Evolutionary conservation across 2,797 vertebrate genomes (phyloP), one percentile per base, ranked within the genome.

Genomic region (Pteronotus mesoamericanus): DNA sequence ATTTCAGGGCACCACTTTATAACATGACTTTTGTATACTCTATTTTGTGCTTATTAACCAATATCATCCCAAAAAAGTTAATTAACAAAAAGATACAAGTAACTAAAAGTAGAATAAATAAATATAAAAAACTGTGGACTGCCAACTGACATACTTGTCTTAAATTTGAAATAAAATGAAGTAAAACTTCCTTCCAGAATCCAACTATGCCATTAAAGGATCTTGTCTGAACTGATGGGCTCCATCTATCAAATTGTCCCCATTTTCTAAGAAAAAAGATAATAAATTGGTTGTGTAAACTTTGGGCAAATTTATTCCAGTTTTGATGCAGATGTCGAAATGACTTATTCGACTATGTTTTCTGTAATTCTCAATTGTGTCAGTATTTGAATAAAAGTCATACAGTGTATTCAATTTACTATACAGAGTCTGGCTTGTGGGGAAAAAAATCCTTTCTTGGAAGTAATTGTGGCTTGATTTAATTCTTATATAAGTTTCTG

Each of bases 161-260:
- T 86, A 89, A 51, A 59, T 93, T 37, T 85, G 68, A 96, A 92
- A 68, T 80, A 94, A 95, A 95, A 91, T 48, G 53, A 95, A 88
- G 44, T 71, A 94, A 97, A 83, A 94, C 39, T 84, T 12, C 0
- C 3, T 22, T 87, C 3, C 12, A 86, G 51, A 77, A 53, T 26
- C 79, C 29, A 34, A 94, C 32, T 32, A 82, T 26, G 55, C 16
- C 3, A 0, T 55, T 9, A 3, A 69, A 34, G 6, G 34, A 24
- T n/a, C 18, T n/a, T 32, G 11, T 95, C 18, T 42, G 85, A 71
- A 71, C 7, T 85, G 24, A 66, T 42, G 48, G 55, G 51, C n/a
- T 46, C 34, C 11, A 6, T 79, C 32, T 66, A 64, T 74, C 55
- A 68, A 88, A 24, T 68, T 5, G 48, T 6, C 59, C 4, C 42